These are phyloP conservation scores for Phodopus roborovskii DNA, from an alignment of 2,113 vertebrate species.

Conservation along the genomic window DNA sequence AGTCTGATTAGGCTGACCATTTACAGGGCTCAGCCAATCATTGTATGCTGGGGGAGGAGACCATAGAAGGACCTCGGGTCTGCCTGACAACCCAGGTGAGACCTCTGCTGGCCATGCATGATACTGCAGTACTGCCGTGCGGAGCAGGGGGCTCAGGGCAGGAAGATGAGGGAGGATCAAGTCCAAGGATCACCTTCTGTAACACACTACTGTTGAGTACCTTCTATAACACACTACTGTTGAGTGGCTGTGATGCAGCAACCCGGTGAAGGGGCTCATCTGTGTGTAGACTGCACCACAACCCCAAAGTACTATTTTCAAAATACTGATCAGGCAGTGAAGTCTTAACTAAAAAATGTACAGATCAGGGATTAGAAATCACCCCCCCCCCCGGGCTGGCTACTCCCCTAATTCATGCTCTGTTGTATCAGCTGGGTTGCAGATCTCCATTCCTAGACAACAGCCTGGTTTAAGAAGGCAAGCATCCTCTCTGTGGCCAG, in stretches of 20 bases:
- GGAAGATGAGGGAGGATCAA: not conserved
- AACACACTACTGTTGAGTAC: not conserved
- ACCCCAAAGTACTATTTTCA: not conserved
- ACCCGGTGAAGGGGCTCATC: not conserved
- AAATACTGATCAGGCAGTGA: not conserved
- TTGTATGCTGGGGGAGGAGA: not conserved
- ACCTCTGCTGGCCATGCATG: conserved; percentile 37
- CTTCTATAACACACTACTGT: not conserved
- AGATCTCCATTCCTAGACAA: not conserved
- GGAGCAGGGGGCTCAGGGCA: accelerated
- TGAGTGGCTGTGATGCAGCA: not conserved
- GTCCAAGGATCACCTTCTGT: not conserved
- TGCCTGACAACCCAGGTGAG: not conserved
- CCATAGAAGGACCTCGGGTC: not conserved
- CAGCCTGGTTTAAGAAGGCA: not conserved
- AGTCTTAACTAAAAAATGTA: not conserved
- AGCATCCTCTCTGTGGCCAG: accelerated
- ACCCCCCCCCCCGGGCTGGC: too few relatives aligned
- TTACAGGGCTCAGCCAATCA: not conserved
- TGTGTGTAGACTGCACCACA: not conserved
- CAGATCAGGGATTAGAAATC: not conserved
- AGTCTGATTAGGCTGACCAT: not conserved
- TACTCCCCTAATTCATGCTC: not conserved
- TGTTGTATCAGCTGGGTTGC: not conserved
- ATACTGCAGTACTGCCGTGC: not conserved